phyloP scores from a whole-genome alignment of 2,797 vertebrate genomes.

The Artibeus jamaicensis region DNA sequence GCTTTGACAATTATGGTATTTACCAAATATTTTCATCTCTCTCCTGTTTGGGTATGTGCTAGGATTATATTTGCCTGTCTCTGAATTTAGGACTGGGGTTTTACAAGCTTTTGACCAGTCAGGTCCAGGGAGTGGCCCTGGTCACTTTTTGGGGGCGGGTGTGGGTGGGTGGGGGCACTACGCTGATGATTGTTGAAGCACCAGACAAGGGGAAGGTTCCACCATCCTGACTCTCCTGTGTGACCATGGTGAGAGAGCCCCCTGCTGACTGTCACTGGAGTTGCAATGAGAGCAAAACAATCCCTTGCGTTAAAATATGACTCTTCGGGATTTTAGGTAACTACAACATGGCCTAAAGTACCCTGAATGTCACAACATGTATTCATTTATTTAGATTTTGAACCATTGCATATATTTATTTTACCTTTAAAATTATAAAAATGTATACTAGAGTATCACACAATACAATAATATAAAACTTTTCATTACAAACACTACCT shows the following conservation, averaged over 20 bases:
- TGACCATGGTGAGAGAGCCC: slow-evolving; percentile 23
- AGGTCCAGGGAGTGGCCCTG: neutral
- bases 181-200: neutral
- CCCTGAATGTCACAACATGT: neutral
- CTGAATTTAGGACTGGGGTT: neutral
- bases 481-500: neutral
- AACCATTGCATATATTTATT: neutral
- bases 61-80: neutral
- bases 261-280: slow-evolving; percentile 28
- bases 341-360: neutral
- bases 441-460: neutral
- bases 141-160: too few relatives aligned
- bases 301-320: neutral
- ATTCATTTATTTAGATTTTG: neutral
- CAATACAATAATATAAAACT: neutral
- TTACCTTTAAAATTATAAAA: neutral
- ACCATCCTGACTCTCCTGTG: neutral
- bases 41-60: neutral
- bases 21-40: neutral
- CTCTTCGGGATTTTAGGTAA: neutral
- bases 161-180: too few relatives aligned
- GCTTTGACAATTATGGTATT: neutral
- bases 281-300: neutral
- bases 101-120: neutral
- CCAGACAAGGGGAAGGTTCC: neutral